These are phyloP conservation scores for Drosophila engyochracea DNA, from an alignment of 2,888 invertebrate species.

Conservation along the genomic window DNA sequence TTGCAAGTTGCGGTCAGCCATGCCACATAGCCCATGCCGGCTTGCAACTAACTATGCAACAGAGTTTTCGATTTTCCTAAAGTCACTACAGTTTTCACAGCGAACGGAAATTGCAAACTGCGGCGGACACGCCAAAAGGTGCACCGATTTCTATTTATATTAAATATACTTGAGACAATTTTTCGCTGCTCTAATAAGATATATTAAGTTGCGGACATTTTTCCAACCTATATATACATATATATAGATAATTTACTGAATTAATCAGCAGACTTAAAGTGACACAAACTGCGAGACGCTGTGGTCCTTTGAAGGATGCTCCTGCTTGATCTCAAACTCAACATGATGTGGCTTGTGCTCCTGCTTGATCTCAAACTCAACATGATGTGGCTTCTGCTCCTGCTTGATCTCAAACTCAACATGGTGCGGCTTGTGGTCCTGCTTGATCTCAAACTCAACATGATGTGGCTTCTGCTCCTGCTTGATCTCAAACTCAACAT, in stretches of 20 bases:
- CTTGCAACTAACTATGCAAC: conserved; percentile 27
- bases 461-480: not conserved
- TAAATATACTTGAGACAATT: conserved; percentile 29
- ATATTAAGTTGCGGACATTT: not conserved
- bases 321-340: conserved; percentile 10
- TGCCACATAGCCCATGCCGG: conserved; percentile 38
- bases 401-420: not conserved
- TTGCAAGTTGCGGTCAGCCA: conserved; percentile 73
- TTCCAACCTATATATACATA: not conserved
- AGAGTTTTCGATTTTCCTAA: conserved; percentile 8
- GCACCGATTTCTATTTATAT: conserved; percentile 31
- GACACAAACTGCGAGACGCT: conserved; percentile 10
- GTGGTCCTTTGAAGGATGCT: not conserved
- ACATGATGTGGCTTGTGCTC: not conserved
- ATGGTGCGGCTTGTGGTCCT: not conserved
- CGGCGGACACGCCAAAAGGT: conserved; percentile 29
- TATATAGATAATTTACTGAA: conserved; percentile 11
- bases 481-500: conserved; percentile 17
- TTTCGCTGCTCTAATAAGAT: conserved; percentile 7
- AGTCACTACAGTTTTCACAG: conserved; percentile 20
- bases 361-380: not conserved
- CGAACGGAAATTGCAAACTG: conserved; percentile 73
- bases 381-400: not conserved
- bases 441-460: not conserved
- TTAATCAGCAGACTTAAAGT: conserved; percentile 4